Percentiles rank a stretch among this genome's conserved stretches.
Evolutionary conservation across 2,113 vertebrate genomes (phyloP).

Genomic region (Nyctereutes procyonoides): DNA sequence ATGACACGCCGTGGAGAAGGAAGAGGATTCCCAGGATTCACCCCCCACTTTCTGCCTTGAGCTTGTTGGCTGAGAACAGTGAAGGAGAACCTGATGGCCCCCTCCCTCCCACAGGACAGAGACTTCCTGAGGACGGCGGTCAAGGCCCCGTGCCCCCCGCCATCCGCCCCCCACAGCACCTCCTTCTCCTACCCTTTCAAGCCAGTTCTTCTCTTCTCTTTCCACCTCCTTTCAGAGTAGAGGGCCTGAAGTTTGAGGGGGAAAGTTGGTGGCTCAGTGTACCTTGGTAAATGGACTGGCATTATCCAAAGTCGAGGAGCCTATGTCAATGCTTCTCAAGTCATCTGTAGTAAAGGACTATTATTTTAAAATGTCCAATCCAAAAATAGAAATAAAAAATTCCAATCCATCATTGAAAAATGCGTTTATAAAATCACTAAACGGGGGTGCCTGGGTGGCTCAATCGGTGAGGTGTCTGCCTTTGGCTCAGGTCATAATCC

Average conservation of each 20-base stretch:
- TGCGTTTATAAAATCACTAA: slow-evolving; percentile 42
- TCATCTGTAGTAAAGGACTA: neutral
- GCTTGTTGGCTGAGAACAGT: neutral
- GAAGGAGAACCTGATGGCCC: neutral
- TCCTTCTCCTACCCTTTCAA: neutral
- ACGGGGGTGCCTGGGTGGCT: neutral
- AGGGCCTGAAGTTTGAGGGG: neutral
- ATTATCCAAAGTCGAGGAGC: neutral
- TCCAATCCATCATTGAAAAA: neutral
- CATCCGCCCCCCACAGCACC: neutral
- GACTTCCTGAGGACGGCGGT: neutral
- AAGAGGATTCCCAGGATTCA: neutral
- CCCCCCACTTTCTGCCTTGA: neutral
- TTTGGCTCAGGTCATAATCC: neutral
- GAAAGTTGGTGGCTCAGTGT: neutral
- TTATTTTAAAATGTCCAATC: neutral
- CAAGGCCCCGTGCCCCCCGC: neutral
- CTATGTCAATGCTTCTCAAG: neutral
- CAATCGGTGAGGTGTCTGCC: neutral
- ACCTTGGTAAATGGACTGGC: neutral
- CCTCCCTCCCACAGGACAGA: neutral
- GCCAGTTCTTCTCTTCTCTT: slow-evolving; percentile 19
- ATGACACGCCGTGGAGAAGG: neutral
- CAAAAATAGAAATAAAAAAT: neutral
- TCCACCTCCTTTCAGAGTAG: neutral